Conservation (phyloP, 2,888 invertebrate species). For the Dyspetes luteomarginatus region DNA sequence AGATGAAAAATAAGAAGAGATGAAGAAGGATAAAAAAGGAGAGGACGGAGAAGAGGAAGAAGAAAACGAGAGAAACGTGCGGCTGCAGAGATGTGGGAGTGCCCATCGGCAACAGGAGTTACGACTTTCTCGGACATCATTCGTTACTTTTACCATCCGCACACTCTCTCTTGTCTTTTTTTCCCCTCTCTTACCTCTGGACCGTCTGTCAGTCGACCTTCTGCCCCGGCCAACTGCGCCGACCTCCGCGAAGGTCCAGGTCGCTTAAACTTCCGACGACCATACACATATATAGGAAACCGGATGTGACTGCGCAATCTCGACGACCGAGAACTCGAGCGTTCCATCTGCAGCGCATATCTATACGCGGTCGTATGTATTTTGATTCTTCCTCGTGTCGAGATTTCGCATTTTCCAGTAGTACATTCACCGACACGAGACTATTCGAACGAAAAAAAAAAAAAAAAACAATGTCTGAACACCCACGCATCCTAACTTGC, state of each 20-base stretch:
- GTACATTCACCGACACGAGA: slow-evolving; percentile 6
- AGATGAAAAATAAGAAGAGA: background rate
- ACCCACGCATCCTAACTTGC: slow-evolving; percentile 48
- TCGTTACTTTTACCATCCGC: slow-evolving; percentile 74
- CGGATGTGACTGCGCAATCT: slow-evolving; percentile 56
- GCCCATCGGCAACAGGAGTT: slow-evolving; percentile 76
- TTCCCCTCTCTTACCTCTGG: slow-evolving; percentile 26
- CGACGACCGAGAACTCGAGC: slow-evolving; percentile 19
- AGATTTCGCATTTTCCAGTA: slow-evolving; percentile 42
- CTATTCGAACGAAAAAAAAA: slow-evolving; percentile 19
- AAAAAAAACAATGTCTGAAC: slow-evolving; percentile 55
- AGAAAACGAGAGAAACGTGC: slow-evolving; percentile 31
- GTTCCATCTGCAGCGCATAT: background rate
- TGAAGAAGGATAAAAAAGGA: background rate
- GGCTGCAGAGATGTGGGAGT: slow-evolving; percentile 73
- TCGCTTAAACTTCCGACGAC: slow-evolving; percentile 49
- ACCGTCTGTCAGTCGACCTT: slow-evolving; percentile 63
- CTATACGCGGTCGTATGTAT: background rate
- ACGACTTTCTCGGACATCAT: slow-evolving; percentile 75
- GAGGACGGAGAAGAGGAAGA: slow-evolving; percentile 22
- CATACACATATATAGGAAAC: slow-evolving; percentile 39
- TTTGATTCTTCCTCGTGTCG: background rate
- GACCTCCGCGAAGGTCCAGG: slow-evolving; percentile 61
- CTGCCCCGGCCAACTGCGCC: slow-evolving; percentile 57
- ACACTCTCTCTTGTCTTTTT: slow-evolving; percentile 42